phyloP scores from a whole-genome alignment of 2,113 vertebrate genomes.

The Cochlearius cochlearius region DNA sequence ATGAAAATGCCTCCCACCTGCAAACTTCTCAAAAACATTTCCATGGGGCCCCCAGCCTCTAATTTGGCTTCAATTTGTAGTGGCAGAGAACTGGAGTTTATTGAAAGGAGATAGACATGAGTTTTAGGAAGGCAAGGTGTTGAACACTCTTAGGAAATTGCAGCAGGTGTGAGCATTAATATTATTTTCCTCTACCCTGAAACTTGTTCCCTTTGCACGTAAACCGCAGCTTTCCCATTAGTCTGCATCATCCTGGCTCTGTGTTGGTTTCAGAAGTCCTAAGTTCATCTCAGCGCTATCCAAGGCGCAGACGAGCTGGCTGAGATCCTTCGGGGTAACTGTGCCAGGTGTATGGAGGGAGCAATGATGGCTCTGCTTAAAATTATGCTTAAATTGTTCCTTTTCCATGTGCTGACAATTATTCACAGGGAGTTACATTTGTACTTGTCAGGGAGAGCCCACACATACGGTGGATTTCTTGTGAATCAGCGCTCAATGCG shows the following conservation, averaged over 20 bases:
- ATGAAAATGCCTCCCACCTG: slow-evolving; percentile 13
- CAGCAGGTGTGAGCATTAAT: neutral
- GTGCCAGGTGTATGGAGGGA: neutral
- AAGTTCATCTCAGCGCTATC: neutral
- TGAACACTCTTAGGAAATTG: neutral
- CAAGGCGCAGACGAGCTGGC: neutral
- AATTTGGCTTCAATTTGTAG: neutral
- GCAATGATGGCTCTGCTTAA: neutral
- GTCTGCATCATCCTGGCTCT: neutral
- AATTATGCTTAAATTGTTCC: slow-evolving; percentile 39
- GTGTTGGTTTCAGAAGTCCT: neutral
- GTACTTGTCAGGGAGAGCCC: slow-evolving; percentile 25
- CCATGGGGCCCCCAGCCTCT: neutral
- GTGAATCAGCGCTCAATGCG: neutral
- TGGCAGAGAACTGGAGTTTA: neutral
- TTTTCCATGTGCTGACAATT: slow-evolving; percentile 19
- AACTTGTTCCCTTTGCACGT: neutral
- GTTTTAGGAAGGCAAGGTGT: neutral
- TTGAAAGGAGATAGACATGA: neutral
- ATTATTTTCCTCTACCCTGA: neutral
- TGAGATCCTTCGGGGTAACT: neutral
- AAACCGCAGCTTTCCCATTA: slow-evolving; percentile 17
- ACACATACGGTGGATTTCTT: neutral
- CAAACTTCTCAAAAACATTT: slow-evolving; percentile 17
- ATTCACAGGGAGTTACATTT: slow-evolving; percentile 12